Percentiles rank a stretch among this genome's conserved stretches.
Evolutionary conservation across 2,113 vertebrate species (phyloP).

Genomic region (Chlamydotis undulata): DNA sequence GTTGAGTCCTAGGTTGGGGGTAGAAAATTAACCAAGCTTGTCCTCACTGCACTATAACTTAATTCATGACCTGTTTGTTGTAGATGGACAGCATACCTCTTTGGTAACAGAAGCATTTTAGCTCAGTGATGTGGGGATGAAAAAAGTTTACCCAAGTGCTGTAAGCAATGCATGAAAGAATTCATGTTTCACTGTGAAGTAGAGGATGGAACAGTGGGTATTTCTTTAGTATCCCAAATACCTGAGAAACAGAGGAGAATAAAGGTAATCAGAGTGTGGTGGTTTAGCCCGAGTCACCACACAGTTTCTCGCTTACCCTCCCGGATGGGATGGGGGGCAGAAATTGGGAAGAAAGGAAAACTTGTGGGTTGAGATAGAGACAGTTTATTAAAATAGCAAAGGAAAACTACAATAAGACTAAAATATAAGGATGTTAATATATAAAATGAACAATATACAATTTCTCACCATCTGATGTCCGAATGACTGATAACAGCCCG

Average conservation of each 20-base stretch:
- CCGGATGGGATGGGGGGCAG: no score
- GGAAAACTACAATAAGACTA: no score
- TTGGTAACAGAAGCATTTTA: background rate
- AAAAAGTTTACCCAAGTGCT: background rate
- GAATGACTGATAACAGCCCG: no score
- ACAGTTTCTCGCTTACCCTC: no score
- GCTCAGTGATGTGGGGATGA: background rate
- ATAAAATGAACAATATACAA: no score
- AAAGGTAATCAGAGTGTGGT: background rate
- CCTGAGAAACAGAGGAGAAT: background rate
- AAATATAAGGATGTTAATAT: no score
- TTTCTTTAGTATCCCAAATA: background rate
- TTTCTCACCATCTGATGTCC: no score
- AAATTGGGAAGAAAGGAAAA: no score
- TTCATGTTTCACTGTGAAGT: background rate
- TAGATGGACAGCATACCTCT: background rate
- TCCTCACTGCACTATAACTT: rapidly evolving
- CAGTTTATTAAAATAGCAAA: no score
- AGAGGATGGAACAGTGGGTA: rapidly evolving
- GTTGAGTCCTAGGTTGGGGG: rapidly evolving
- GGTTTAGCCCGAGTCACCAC: no score
- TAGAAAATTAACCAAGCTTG: background rate
- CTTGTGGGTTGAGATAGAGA: no score
- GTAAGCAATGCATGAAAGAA: background rate
- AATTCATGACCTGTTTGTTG: background rate